Base-by-base conservation (phyloP, 2,888 invertebrate genomes). In the Clitarchus hookeri region DNA sequence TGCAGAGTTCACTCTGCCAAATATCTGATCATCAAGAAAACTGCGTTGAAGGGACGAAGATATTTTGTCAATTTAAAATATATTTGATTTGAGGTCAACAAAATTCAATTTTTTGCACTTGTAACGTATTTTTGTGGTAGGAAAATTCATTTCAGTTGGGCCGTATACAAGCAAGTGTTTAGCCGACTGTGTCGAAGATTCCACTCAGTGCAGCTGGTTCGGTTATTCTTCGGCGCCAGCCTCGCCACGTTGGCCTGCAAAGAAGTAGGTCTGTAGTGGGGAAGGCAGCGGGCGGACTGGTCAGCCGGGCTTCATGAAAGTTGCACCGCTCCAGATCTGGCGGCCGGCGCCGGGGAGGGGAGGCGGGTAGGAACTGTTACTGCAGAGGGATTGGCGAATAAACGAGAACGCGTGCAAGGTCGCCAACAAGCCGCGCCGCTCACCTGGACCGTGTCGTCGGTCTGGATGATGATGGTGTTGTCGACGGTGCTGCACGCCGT, bases 381-480 rank as follows among this genome's bases (percentile, higher is more conserved):
- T 36, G 36, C 48, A 8, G 16, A 48, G 48, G 1, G 65, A 23
- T 16, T 16, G 65, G 65, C 65, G n/a, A 19, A 65, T 11, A 8
- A 65, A 65, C n/a, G 19, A n/a, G 65, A 65, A n/a, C 12, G 65
- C 6, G 65, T 48, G 48, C 48, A 48, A 48, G 48, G 48, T 48
- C 48, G 8, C 2, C 36, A 3, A 1, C 80, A 87, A 1, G 53
- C 53, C 53, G 53, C 3, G 53, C 65, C 23, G 65, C 85, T 88
- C 89, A 92, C 91, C 90, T 95, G 95, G 26, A 95, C 93, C 86
- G 93, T 92, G 89, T 94, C 94, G 89, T 95, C 95, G 85, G 94
- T 92, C 91, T 95, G 95, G 89, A 95, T 94, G 87, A 95, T 93
- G 12, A 95, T 92, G 36, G 94, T 93, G 88, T 95, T 95, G 91